Evolutionary conservation across 2,113 vertebrate genomes (phyloP).

Genomic region (Epinephelus lanceolatus): DNA sequence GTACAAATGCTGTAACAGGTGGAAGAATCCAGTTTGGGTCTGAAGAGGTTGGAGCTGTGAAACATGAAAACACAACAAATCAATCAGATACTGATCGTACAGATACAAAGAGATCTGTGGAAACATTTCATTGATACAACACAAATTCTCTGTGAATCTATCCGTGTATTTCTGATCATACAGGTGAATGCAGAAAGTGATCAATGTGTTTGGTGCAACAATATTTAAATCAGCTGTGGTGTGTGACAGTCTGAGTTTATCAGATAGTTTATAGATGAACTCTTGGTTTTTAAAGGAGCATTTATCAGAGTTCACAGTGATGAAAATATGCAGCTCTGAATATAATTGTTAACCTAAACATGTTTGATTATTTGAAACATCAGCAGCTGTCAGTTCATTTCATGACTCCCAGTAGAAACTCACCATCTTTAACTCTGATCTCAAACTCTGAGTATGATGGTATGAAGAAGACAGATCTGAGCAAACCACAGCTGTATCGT

Average conservation of each 20-base stretch:
- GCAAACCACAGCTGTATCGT: constrained; percentile 15
- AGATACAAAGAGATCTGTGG: background rate
- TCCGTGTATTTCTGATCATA: background rate
- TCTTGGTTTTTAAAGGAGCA: background rate
- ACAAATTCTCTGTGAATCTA: background rate
- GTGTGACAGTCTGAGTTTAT: too few species aligned
- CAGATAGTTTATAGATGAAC: background rate
- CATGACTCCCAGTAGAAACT: constrained; percentile 26
- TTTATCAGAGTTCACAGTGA: background rate
- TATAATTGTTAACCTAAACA: background rate
- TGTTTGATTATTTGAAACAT: background rate
- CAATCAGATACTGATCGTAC: background rate
- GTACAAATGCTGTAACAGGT: background rate
- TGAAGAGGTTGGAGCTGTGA: background rate
- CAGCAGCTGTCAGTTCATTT: background rate
- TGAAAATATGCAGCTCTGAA: background rate
- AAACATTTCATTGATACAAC: background rate
- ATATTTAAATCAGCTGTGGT: too few species aligned
- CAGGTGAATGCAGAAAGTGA: background rate
- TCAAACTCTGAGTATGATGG: too few species aligned
- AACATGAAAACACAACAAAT: background rate
- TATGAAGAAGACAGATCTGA: too few species aligned
- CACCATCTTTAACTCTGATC: constrained; percentile 17
- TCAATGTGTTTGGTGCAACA: background rate
- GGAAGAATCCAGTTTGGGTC: background rate